phyloP scores from a whole-genome alignment of 2,113 vertebrate genomes.

The Cromileptes altivelis region DNA sequence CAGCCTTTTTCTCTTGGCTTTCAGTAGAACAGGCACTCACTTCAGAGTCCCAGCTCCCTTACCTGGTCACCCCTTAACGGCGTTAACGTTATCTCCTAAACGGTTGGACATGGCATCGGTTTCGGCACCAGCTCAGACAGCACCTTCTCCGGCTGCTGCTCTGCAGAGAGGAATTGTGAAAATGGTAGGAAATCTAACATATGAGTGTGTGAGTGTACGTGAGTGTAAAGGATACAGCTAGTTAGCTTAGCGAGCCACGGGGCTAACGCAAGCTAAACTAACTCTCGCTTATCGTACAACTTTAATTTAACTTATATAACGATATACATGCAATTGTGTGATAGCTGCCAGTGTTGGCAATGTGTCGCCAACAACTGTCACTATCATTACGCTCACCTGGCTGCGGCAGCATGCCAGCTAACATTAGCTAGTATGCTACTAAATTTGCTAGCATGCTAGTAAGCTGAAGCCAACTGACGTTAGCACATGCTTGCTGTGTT shows the following conservation, averaged over 20 bases:
- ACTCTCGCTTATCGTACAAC: not conserved
- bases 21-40: slow-evolving; percentile 76
- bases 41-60: slow-evolving; percentile 70
- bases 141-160: slow-evolving; percentile 76
- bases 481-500: slow-evolving; percentile 50
- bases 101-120: slow-evolving; percentile 86
- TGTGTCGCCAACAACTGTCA: slow-evolving; percentile 25
- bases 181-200: slow-evolving; percentile 87
- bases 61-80: slow-evolving; percentile 68
- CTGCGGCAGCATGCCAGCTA: slow-evolving; percentile 53
- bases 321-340: not conserved
- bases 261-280: slow-evolving; percentile 25
- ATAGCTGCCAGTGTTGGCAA: slow-evolving; percentile 9
- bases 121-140: slow-evolving; percentile 83
- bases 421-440: slow-evolving; percentile 34
- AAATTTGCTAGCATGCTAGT: slow-evolving; percentile 50
- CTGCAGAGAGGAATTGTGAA: slow-evolving; percentile 96
- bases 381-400: not conserved
- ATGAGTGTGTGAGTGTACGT: slow-evolving; percentile 40
- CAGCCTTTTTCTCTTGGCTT: slow-evolving; percentile 83
- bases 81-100: slow-evolving; percentile 44
- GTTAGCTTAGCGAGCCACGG: slow-evolving; percentile 54
- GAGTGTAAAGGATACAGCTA: slow-evolving; percentile 32
- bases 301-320: not conserved
- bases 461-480: slow-evolving; percentile 38